Evolutionary conservation across 1,140 invertebrate species (phyloP).

Genomic region (Oreohelix idahoensis): DNA sequence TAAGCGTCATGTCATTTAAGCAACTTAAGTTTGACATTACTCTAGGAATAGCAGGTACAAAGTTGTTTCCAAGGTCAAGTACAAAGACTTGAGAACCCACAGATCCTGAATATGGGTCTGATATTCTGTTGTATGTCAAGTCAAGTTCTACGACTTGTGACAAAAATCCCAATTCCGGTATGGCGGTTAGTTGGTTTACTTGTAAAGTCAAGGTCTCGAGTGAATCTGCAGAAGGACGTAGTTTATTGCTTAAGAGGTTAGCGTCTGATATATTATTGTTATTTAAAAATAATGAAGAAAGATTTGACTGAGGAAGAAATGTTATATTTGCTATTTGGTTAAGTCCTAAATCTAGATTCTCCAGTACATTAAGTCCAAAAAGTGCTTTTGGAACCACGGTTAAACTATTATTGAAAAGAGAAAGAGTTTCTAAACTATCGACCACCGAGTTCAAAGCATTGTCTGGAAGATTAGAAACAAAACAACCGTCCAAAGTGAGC

Average conservation of each 20-base stretch:
- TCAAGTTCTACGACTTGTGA: background rate
- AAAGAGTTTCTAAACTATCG: background rate
- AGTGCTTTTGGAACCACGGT: background rate
- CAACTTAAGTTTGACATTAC: background rate
- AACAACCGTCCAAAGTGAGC: background rate
- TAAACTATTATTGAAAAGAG: background rate
- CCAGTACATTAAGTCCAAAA: background rate
- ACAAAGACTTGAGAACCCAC: background rate
- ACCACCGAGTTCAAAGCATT: background rate
- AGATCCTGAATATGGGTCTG: background rate
- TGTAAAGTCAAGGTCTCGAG: background rate
- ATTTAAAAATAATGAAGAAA: background rate
- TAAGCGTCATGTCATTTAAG: background rate
- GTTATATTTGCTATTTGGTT: background rate
- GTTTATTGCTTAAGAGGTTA: background rate
- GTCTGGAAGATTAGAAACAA: background rate
- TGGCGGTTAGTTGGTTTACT: background rate
- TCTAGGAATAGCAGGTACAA: background rate
- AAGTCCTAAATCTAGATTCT: background rate
- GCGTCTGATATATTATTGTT: background rate
- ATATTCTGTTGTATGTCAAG: background rate
- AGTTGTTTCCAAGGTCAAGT: background rate
- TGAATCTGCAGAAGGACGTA: background rate
- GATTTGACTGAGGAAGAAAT: background rate
- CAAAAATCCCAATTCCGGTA: background rate